phyloP scores from a whole-genome alignment of 2,888 invertebrate genomes.

The Diarsia mendica region DNA sequence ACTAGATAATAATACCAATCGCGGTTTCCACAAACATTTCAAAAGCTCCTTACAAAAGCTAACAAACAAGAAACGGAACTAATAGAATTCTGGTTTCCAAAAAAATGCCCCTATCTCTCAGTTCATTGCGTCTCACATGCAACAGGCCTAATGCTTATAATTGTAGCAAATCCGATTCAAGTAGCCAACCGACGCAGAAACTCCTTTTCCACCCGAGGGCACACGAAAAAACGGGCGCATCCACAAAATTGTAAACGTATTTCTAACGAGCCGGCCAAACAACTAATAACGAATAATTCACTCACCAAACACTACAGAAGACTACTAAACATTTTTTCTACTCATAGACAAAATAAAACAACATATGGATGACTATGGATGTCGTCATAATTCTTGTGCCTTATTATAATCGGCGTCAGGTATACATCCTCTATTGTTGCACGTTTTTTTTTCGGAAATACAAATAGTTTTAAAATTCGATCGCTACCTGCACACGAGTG shows the following conservation, averaged over 20 bases:
- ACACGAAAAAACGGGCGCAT: conserved; percentile 78
- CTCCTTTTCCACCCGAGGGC: conserved; percentile 79
- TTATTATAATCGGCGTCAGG: conserved; percentile 89
- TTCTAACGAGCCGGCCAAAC: conserved; percentile 79
- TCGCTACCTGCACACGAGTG: conserved; percentile 88
- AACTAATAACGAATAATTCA: conserved; percentile 84
- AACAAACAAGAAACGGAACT: conserved; percentile 52
- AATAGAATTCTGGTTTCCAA: conserved; percentile 54
- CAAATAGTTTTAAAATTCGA: conserved; percentile 87
- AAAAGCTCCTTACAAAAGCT: conserved; percentile 43
- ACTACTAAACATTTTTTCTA: conserved; percentile 68
- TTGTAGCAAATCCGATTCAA: conserved; percentile 86
- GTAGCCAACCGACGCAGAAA: conserved; percentile 82
- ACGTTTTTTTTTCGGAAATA: conserved; percentile 85
- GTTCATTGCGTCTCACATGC: conserved; percentile 71
- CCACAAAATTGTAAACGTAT: conserved; percentile 83
- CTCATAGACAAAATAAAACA: conserved; percentile 77
- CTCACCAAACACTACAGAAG: conserved; percentile 76
- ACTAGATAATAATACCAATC: conserved; percentile 28
- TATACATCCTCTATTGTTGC: conserved; percentile 85
- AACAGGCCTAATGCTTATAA: conserved; percentile 79
- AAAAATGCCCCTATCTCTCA: conserved; percentile 65
- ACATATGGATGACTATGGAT: conserved; percentile 81
- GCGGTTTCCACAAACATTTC: conserved; percentile 23
- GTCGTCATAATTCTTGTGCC: conserved; percentile 88